Percentiles rank a stretch among this genome's conserved stretches.
Conservation (phyloP, 2,113 vertebrate genomes). For the Tychaedon coryphoeus region DNA sequence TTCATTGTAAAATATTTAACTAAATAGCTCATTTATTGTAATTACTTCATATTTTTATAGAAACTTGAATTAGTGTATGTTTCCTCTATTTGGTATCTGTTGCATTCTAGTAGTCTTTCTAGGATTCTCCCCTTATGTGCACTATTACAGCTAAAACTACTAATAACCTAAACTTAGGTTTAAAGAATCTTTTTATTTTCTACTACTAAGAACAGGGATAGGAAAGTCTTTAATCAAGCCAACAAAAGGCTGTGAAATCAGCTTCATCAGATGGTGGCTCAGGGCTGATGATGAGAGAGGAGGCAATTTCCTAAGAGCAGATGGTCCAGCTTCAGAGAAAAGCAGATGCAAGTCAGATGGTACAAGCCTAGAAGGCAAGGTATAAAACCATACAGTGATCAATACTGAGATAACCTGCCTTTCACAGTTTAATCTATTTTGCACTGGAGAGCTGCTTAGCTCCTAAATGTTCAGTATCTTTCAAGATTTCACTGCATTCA, state of each 20-base stretch:
- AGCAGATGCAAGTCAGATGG: background rate
- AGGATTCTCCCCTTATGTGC: background rate
- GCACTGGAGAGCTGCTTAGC: background rate
- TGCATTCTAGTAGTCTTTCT: background rate
- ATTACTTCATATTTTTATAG: background rate
- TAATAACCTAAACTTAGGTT: background rate
- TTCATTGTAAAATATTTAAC: background rate
- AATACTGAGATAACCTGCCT: background rate
- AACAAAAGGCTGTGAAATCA: background rate
- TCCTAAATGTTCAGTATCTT: background rate
- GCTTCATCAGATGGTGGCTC: background rate
- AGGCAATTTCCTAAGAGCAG: background rate
- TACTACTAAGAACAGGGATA: background rate
- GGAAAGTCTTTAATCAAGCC: background rate
- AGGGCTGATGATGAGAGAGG: background rate
- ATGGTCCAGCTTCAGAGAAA: background rate
- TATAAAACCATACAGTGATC: background rate
- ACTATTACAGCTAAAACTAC: background rate
- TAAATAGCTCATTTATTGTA: background rate
- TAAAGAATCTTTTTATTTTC: background rate
- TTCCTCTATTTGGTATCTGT: background rate
- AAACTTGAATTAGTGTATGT: background rate
- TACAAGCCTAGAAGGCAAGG: background rate
- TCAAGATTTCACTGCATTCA: background rate
- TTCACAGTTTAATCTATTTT: background rate